Conservation (phyloP, 2,113 vertebrate species). For the Osmerus eperlanus region DNA sequence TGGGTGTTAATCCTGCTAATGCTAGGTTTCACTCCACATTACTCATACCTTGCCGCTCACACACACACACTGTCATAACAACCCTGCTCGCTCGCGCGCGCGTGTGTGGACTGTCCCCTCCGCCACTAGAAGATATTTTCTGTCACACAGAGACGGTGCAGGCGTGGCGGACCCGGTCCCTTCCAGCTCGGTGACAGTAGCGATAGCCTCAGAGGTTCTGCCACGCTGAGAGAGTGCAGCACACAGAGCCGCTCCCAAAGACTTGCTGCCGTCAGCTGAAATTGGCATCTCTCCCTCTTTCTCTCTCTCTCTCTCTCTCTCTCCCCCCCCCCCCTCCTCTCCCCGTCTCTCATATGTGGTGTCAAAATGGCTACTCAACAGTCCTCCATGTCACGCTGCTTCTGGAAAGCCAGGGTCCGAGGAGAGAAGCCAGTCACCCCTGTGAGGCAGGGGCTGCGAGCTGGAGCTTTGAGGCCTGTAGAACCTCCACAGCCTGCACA, state of each 20-base stretch:
- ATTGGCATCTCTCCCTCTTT: constrained; percentile 53
- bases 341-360: constrained; percentile 20
- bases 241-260: constrained; percentile 46
- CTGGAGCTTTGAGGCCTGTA: background rate
- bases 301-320: constrained; percentile 57
- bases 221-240: constrained; percentile 35
- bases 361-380: constrained; percentile 5
- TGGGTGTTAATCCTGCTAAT: constrained; percentile 30
- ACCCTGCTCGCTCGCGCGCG: background rate
- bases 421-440: constrained; percentile 35
- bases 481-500: too few relatives aligned
- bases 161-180: constrained; percentile 34
- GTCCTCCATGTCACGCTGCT: constrained; percentile 37
- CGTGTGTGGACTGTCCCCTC: background rate
- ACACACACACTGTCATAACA: constrained; percentile 26
- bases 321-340: constrained; percentile 51
- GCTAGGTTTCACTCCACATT: constrained; percentile 39
- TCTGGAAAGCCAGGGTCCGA: constrained; percentile 61
- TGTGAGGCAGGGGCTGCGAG: constrained; percentile 17
- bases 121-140: background rate
- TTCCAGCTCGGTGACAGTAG: constrained; percentile 44
- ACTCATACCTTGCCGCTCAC: constrained; percentile 31
- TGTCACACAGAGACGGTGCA: constrained; percentile 29
- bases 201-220: constrained; percentile 15
- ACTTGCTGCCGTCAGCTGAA: constrained; percentile 73